Evolutionary conservation across 2,113 vertebrate species (phyloP).

Genomic region (Glaucomys volans): DNA sequence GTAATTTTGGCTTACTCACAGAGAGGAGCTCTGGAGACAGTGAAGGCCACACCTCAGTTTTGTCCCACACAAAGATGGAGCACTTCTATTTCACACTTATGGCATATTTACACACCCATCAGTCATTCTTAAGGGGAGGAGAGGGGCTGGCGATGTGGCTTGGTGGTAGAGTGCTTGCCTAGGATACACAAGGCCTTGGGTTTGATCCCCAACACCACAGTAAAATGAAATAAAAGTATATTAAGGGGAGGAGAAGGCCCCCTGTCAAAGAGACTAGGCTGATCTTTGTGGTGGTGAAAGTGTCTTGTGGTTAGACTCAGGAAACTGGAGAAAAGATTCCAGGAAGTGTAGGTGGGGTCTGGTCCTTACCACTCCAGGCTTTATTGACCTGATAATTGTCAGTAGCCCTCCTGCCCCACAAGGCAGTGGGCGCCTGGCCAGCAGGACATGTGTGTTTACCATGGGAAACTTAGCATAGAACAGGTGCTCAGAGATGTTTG

Average conservation of each 20-base stretch:
- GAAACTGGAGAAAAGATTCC: background rate
- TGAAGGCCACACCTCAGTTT: background rate
- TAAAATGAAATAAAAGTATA: background rate
- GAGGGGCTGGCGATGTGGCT: no score
- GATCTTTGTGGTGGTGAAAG: background rate
- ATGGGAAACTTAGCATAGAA: background rate
- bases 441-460: background rate
- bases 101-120: background rate
- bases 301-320: background rate
- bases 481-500: background rate
- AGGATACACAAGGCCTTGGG: no score
- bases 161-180: no score
- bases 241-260: background rate
- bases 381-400: background rate
- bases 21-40: background rate
- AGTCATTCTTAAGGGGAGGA: background rate
- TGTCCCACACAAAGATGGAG: background rate
- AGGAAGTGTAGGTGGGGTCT: background rate
- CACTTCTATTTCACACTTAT: background rate
- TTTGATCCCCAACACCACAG: no score
- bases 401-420: background rate
- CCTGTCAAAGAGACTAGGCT: background rate
- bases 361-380: background rate
- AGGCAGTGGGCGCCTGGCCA: background rate
- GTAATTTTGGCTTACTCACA: background rate